Conservation (phyloP, 1,140 invertebrate genomes). For the Myzus persicae region DNA sequence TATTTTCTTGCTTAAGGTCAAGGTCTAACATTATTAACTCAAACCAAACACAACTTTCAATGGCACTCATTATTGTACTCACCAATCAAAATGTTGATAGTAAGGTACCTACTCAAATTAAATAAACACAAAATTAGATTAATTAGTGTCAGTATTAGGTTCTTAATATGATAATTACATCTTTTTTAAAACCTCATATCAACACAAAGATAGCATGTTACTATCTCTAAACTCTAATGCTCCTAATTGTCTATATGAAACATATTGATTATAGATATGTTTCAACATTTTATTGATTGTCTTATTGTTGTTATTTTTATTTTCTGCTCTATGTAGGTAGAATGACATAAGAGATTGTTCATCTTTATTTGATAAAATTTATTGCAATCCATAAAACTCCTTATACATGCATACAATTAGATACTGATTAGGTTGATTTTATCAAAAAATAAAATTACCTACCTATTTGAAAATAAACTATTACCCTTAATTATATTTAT, state of each 20-base stretch:
- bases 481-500: neutral
- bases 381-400: neutral
- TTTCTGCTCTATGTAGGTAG: neutral
- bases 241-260: neutral
- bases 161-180: neutral
- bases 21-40: constrained; percentile 26
- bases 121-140: neutral
- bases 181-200: neutral
- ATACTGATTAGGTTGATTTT: neutral
- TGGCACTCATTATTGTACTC: neutral
- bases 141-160: neutral
- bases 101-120: neutral
- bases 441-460: too few relatives aligned
- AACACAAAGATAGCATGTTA: neutral
- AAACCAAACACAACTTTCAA: neutral
- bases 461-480: too few relatives aligned
- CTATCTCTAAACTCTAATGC: neutral
- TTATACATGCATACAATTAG: neutral
- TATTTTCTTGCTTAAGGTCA: neutral
- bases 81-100: neutral
- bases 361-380: neutral
- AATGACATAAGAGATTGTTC: neutral
- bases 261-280: neutral
- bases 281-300: neutral
- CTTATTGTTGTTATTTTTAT: neutral